These are phyloP conservation scores for Lepidothrix coronata DNA, from an alignment of 2,113 vertebrate genomes.

Conservation along the genomic window DNA sequence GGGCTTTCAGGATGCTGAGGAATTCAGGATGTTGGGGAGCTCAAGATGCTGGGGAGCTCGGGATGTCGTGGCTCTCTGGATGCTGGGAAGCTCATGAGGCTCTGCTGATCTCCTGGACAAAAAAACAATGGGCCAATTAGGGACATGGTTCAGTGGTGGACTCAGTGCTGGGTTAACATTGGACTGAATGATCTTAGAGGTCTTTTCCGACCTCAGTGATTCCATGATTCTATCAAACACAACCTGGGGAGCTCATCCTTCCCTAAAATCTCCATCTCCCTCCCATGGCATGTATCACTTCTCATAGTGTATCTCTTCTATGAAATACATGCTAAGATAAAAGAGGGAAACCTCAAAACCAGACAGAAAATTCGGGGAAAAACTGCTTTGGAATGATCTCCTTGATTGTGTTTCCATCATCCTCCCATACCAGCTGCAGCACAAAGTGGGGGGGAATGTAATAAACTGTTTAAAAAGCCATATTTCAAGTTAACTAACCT, in stretches of 20 bases:
- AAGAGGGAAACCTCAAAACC: neutral
- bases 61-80: neutral
- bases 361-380: neutral
- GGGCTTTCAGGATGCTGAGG: neutral
- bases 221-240: neutral
- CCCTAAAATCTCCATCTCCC: neutral
- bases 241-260: neutral
- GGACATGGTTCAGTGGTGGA: neutral
- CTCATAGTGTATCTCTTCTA: neutral
- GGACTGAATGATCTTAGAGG: neutral
- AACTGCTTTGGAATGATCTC: neutral
- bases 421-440: neutral
- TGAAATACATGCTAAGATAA: neutral
- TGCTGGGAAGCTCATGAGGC: neutral
- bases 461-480: neutral
- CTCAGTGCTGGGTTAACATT: neutral
- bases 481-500: conserved; percentile 22
- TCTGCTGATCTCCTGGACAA: neutral
- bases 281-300: fast-evolving
- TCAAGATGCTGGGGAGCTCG: neutral
- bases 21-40: neutral
- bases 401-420: neutral
- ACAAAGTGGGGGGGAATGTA: neutral
- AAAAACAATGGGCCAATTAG: neutral
- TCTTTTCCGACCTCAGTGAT: neutral